Base-by-base conservation (phyloP, 1,140 invertebrate species). In the Tetramorium simillimum region DNA sequence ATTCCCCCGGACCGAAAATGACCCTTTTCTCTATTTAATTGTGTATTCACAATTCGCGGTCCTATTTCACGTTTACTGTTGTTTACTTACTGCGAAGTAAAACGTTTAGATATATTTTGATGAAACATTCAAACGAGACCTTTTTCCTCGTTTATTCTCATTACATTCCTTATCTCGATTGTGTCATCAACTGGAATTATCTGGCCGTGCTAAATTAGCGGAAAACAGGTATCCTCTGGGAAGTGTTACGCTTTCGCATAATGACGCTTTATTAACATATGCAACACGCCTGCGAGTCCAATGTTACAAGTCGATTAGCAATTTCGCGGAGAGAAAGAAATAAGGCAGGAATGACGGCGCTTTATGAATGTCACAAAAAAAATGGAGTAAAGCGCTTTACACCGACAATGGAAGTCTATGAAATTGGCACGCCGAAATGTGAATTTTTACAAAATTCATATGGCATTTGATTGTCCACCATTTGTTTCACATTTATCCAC, bases 231-330 rank as follows among this genome's bases (percentile, higher is more conserved):
- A 46, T 46, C 14, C 53, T 76, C 18, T 60, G 53, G 53, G 14
- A 76, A 75, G 33, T 58, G 28, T 76, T 40, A 58, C 21, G 49
- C 43, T 72, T 58, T 75, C n/a, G 33, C 53, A 21, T 21, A 58
- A 33, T 60, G 40, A 18, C 21, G 53, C 56, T 46, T 63, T 63
- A 63, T 63, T 77, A 77, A 77, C 70, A 12, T 16, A 12, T 72
- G 24, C 43, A 9, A 46, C 33, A 21, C 24, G 24, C 24, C 40
- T 28, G 16, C 24, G 10, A 77, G 49, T 28, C 37, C 51, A 18
- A 18, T 33, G 16, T 46, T 77, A 46, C 24, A 5, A 33, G 10
- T 46, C 58, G 62, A 77, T 63, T 77, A 46, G 40, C 18, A 28
- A 58, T 46, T 77, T 5, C 3, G 16, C 53, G 37, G 51, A 9